These are phyloP conservation scores for Anastrepha obliqua DNA, from an alignment of 1,140 invertebrate species.

Conservation along the genomic window DNA sequence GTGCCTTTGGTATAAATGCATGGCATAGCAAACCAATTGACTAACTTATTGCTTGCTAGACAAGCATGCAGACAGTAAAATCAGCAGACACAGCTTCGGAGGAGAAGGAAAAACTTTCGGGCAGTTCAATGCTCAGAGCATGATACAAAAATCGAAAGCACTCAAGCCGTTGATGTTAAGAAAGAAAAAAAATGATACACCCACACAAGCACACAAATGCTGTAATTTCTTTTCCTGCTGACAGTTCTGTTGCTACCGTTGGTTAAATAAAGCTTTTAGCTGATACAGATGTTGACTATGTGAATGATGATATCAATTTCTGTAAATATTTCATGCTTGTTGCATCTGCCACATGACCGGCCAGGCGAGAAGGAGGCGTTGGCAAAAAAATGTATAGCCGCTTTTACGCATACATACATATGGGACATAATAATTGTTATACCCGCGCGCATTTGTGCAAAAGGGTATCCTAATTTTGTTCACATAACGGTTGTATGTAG, in stretches of 20 bases:
- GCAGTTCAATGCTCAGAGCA: constrained; percentile 1
- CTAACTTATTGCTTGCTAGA: constrained; percentile 24
- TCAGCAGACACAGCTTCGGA: neutral
- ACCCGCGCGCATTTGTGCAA: no score
- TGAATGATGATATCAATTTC: constrained; percentile 50
- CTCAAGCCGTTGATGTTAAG: neutral
- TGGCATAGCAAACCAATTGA: neutral
- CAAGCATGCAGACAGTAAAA: constrained; percentile 7
- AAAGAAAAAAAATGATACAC: neutral
- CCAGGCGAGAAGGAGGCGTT: neutral
- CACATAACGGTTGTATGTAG: neutral
- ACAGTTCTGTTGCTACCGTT: neutral
- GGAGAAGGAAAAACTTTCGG: neutral
- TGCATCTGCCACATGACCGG: constrained; percentile 3
- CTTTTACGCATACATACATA: neutral
- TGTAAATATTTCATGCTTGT: constrained; percentile 50
- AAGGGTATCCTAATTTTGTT: neutral
- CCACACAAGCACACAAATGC: neutral
- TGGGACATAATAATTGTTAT: neutral
- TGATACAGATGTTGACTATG: constrained; percentile 30
- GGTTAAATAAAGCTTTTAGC: neutral
- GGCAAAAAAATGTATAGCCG: neutral
- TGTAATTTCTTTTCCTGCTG: neutral
- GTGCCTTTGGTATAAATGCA: neutral
- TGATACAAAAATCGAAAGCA: constrained; percentile 41